phyloP scores from a whole-genome alignment of 1,140 invertebrate genomes.

The Drosophila pseudoananassae region DNA sequence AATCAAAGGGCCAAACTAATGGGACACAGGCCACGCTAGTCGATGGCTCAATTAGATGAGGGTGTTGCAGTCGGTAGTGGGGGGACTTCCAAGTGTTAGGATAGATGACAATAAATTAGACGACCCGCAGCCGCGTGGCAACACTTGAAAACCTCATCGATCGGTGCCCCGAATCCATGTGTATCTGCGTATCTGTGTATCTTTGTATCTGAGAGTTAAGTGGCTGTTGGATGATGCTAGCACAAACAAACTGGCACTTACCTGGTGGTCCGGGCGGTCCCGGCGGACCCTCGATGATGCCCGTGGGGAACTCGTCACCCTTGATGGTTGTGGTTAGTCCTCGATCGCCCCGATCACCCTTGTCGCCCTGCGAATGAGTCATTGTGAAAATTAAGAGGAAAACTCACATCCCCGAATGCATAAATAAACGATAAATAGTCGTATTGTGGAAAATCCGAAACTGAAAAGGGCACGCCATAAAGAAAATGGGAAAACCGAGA shows the following conservation, averaged over 20 bases:
- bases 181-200: slow-evolving; percentile 24
- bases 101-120: slow-evolving; percentile 68
- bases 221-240: slow-evolving; percentile 48
- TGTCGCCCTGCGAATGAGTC: slow-evolving; percentile 89
- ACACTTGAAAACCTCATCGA: slow-evolving; percentile 68
- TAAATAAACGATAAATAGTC: slow-evolving; percentile 78
- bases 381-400: slow-evolving; percentile 66
- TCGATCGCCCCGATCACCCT: slow-evolving; percentile 95
- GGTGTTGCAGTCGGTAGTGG: neutral
- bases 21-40: slow-evolving; percentile 53
- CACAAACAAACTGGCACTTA: slow-evolving; percentile 84
- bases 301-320: slow-evolving; percentile 94
- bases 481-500: slow-evolving; percentile 60
- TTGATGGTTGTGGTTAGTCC: slow-evolving; percentile 95
- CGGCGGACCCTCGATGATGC: slow-evolving; percentile 96
- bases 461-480: slow-evolving; percentile 32
- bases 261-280: slow-evolving; percentile 95
- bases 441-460: slow-evolving; percentile 52
- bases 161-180: slow-evolving; percentile 25
- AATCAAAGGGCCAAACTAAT: slow-evolving; percentile 57
- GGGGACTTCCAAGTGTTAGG: slow-evolving; percentile 40
- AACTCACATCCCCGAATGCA: slow-evolving; percentile 59
- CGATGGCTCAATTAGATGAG: slow-evolving; percentile 77
- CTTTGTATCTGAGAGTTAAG: slow-evolving; percentile 45
- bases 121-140: slow-evolving; percentile 72